Conservation (phyloP, 2,888 invertebrate genomes). For the Machimus atricapillus region DNA sequence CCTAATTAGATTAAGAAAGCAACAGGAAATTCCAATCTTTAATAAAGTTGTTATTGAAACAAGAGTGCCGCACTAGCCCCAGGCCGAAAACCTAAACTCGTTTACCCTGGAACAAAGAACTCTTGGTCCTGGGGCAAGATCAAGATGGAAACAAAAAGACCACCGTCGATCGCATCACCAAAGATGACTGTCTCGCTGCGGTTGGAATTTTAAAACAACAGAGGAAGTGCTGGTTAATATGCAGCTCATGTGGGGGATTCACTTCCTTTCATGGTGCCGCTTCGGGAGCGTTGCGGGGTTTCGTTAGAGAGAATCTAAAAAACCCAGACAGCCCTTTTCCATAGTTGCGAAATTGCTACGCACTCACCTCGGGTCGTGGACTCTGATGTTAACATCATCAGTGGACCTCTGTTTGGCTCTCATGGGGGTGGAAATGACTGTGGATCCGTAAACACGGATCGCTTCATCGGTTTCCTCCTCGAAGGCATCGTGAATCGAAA, state of each 20-base stretch:
- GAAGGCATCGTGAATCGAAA: constrained; percentile 85
- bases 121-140: neutral
- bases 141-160: neutral
- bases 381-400: constrained; percentile 66
- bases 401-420: constrained; percentile 66
- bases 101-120: neutral
- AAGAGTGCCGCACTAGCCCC: neutral
- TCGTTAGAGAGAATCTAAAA: neutral
- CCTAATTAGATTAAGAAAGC: neutral
- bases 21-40: neutral
- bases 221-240: neutral
- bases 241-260: neutral
- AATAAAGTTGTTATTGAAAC: neutral
- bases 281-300: neutral
- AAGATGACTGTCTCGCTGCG: neutral
- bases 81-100: neutral
- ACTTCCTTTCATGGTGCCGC: neutral
- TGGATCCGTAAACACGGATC: constrained; percentile 80
- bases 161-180: neutral
- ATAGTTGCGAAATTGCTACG: neutral
- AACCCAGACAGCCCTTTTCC: neutral
- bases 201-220: neutral
- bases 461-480: constrained; percentile 86
- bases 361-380: constrained; percentile 63
- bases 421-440: constrained; percentile 75